phyloP scores from a whole-genome alignment of 1,140 invertebrate species.

The Micrasema minimum region DNA sequence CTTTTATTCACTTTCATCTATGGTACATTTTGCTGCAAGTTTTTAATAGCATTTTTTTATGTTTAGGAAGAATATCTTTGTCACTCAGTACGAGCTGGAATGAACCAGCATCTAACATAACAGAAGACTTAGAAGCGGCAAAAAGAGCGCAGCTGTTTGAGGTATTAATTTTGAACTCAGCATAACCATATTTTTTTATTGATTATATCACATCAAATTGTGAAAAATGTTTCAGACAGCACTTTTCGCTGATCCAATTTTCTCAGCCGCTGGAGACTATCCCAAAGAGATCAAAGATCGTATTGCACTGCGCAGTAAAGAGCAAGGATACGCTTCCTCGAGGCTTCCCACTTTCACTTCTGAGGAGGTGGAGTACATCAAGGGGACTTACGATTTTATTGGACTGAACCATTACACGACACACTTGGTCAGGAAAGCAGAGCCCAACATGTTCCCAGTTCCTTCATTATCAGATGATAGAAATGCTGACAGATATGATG shows the following conservation, averaged over 20 bases:
- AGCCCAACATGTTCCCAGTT: slow-evolving; percentile 43
- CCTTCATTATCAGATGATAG: slow-evolving; percentile 55
- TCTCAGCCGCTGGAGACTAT: slow-evolving; percentile 70
- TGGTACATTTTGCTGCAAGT: no score
- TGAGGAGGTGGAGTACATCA: slow-evolving; percentile 67
- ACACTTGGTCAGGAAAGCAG: slow-evolving; percentile 26
- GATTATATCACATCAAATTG: no score
- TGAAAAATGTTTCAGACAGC: slow-evolving; percentile 66
- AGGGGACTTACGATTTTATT: slow-evolving; percentile 72
- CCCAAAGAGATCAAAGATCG: slow-evolving; percentile 69
- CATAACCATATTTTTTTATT: no score
- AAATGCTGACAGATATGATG: slow-evolving; percentile 16
- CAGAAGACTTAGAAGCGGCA: slow-evolving; percentile 62
- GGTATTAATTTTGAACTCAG: slow-evolving; percentile 52
- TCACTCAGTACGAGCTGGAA: slow-evolving; percentile 64
- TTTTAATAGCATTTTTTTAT: slow-evolving; percentile 5
- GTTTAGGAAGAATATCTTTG: slow-evolving; percentile 61
- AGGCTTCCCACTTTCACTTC: slow-evolving; percentile 69
- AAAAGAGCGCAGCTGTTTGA: slow-evolving; percentile 60
- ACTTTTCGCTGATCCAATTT: slow-evolving; percentile 74
- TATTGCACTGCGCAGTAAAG: slow-evolving; percentile 66
- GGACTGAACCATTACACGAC: slow-evolving; percentile 73
- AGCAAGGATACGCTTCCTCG: slow-evolving; percentile 68
- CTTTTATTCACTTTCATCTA: no score
- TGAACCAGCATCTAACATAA: slow-evolving; percentile 58